These are phyloP conservation scores for Fragum fragum DNA, from an alignment of 2,888 invertebrate genomes.

Conservation along the genomic window DNA sequence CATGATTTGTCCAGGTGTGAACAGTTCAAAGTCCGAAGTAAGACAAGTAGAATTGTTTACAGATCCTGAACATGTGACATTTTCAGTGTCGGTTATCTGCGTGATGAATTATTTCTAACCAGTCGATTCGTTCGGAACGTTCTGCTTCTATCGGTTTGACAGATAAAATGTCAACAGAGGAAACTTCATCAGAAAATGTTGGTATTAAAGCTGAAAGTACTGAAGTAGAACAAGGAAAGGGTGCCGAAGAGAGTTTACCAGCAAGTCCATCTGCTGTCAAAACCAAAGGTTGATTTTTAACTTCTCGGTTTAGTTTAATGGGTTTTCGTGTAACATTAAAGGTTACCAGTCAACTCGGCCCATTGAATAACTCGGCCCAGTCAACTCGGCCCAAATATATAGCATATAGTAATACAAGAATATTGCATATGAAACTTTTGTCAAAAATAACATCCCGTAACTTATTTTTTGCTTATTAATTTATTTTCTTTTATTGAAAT, in stretches of 20 bases:
- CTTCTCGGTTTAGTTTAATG: neutral
- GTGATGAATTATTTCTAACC: neutral
- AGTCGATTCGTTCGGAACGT: neutral
- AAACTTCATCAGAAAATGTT: neutral
- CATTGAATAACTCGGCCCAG: no score
- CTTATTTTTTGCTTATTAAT: no score
- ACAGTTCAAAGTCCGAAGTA: constrained; percentile 15
- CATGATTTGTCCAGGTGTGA: constrained; percentile 19
- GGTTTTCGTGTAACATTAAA: constrained; percentile 6
- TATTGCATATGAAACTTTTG: no score
- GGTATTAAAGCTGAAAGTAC: constrained; percentile 2
- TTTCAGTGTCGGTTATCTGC: neutral
- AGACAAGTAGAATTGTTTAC: neutral
- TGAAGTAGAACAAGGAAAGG: constrained; percentile 19
- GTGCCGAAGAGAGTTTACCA: constrained; percentile 36
- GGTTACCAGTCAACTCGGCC: no score
- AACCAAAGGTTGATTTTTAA: constrained; percentile 44
- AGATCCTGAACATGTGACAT: neutral
- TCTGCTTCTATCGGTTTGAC: constrained; percentile 17
- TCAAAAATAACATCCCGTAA: no score
- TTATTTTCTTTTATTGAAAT: no score
- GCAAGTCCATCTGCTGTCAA: constrained; percentile 47
- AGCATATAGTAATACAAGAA: no score
- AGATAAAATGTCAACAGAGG: constrained; percentile 58
- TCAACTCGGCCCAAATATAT: no score